Evolutionary conservation across 2,888 invertebrate genomes (phyloP).

Genomic region (Drosophila tripunctata): DNA sequence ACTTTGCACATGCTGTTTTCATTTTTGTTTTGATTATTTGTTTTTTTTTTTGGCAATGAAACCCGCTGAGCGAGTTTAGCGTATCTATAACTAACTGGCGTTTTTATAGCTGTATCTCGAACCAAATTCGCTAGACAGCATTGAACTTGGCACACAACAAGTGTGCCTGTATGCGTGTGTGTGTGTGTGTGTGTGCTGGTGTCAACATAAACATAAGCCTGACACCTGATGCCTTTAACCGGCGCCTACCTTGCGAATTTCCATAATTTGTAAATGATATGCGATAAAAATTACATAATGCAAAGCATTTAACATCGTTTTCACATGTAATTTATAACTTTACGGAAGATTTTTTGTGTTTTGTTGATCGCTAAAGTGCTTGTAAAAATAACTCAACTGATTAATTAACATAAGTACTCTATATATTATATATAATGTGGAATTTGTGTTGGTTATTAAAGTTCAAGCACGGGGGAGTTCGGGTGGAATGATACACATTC

Average conservation of each 20-base stretch:
- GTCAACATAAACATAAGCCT: constrained; percentile 54
- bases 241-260: constrained; percentile 37
- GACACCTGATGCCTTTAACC: constrained; percentile 11
- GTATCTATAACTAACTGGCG: constrained; percentile 9
- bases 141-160: constrained; percentile 37
- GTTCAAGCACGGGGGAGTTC: neutral
- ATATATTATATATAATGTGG: neutral
- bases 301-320: constrained; percentile 25
- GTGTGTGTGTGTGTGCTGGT: constrained; percentile 26
- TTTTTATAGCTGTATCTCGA: constrained; percentile 13
- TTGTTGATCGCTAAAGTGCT: constrained; percentile 27
- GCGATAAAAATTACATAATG: constrained; percentile 26
- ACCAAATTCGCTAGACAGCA: constrained; percentile 19
- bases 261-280: constrained; percentile 37
- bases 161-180: constrained; percentile 6
- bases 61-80: constrained; percentile 36
- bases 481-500: constrained; percentile 10
- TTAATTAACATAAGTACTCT: constrained; percentile 32
- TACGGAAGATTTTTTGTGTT: constrained; percentile 60
- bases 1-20: constrained; percentile 12
- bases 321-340: constrained; percentile 63
- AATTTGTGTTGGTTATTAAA: constrained; percentile 2
- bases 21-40: too few relatives aligned
- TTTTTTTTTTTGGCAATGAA: constrained; percentile 24
- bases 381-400: constrained; percentile 27